A percentile compares a stretch with the other conserved stretches of the same genome.
phyloP scores from a whole-genome alignment of 2,888 invertebrate species.

The Hirtodrosophila trivittata region DNA sequence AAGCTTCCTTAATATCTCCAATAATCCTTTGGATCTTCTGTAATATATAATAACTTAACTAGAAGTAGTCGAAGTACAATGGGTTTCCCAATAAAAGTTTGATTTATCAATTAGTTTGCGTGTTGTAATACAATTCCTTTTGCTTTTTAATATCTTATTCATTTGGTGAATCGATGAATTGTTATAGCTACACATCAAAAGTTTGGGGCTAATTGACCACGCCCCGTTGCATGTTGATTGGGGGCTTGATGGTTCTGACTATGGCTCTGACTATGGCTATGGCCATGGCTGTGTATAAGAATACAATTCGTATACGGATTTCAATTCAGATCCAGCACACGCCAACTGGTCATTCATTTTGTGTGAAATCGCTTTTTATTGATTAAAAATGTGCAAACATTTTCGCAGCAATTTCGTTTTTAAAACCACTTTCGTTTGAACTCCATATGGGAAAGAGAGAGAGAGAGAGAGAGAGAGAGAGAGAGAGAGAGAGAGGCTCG shows the following conservation, averaged over 20 bases:
- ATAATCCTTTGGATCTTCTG: no score
- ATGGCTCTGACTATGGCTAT: no score
- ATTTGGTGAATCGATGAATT: not conserved
- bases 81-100: no score
- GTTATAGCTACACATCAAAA: slow-evolving; percentile 17
- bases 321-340: slow-evolving; percentile 39
- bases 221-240: slow-evolving; percentile 57
- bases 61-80: no score
- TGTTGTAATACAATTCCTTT: no score
- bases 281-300: not conserved
- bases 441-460: slow-evolving; percentile 42
- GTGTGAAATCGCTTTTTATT: slow-evolving; percentile 55
- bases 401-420: slow-evolving; percentile 76
- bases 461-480: no score
- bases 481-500: no score
- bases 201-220: slow-evolving; percentile 45
- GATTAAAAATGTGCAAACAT: slow-evolving; percentile 80
- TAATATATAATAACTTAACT: no score
- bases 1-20: no score
- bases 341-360: slow-evolving; percentile 63
- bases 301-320: slow-evolving; percentile 1
- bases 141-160: no score
- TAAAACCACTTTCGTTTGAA: slow-evolving; percentile 76
- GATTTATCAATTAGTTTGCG: no score
- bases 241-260: slow-evolving; percentile 41